These are phyloP conservation scores for Hyppa rectilinea DNA, from an alignment of 2,888 invertebrate species.

Conservation along the genomic window DNA sequence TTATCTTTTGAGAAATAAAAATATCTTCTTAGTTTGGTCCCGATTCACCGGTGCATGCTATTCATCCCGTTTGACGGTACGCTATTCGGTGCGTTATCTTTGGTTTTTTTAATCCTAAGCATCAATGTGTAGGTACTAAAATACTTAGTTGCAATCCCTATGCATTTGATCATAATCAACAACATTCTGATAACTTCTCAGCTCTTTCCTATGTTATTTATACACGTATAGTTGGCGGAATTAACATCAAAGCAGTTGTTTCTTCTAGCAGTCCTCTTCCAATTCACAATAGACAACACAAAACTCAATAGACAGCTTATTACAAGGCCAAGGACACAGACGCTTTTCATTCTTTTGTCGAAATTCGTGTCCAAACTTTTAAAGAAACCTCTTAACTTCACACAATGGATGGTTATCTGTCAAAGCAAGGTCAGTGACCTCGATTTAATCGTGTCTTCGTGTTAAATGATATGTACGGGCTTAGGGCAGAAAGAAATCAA, in stretches of 20 bases:
- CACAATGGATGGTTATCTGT: conserved; percentile 20
- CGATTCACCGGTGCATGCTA: no score
- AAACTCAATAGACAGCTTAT: background rate
- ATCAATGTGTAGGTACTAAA: background rate
- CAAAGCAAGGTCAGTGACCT: conserved; percentile 5
- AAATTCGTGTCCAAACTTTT: conserved; percentile 4
- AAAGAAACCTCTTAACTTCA: conserved; percentile 13
- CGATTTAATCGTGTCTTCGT: background rate
- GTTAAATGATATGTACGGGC: background rate
- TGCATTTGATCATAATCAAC: background rate
- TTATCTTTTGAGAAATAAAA: no score
- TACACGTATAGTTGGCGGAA: background rate
- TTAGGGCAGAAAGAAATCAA: conserved; percentile 60
- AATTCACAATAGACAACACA: no score
- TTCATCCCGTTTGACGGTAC: no score
- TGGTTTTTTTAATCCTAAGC: background rate
- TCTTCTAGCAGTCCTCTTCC: background rate
- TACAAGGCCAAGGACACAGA: background rate
- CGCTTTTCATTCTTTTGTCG: conserved; percentile 5
- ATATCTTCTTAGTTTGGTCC: no score
- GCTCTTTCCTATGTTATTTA: no score
- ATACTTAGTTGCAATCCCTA: background rate
- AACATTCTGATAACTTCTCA: background rate
- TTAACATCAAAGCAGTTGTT: background rate
- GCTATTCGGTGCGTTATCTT: background rate